Evolutionary conservation across 2,888 invertebrate species (phyloP), one percentile per base, ranked within the genome.

Genomic region (Agonopterix heracliana): DNA sequence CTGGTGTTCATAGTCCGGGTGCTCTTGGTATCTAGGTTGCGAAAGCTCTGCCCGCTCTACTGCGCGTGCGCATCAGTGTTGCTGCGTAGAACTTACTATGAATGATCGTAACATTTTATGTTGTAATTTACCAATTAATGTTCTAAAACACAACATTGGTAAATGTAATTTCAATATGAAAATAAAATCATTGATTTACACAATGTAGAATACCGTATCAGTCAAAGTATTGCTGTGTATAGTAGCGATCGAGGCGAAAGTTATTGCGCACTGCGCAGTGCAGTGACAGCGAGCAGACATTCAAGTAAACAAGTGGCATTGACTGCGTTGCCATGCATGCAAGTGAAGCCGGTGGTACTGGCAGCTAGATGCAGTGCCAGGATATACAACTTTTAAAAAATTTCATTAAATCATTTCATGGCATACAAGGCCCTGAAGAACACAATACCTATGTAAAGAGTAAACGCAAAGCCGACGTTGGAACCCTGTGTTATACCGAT

Each of bases 51-150:
- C 60, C 53, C 78, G 81, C 78, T 78, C 77, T 75, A 72, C 69
- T 81, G 78, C 73, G 68, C 76, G 68, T 81, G 78, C 73, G 68
- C 77, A 77, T 76, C 70, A 66, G 71, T 73, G 71, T 75, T 78
- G 74, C 66, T 60, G 66, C 64, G 64, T 66, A 65, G 68, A 78
- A 71, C 63, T 61, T 66, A 76, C 78, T 78, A 74, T 71, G 71
- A 57, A 70, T 68, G 71, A 68, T 69, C 54, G 68, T 68, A 70
- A 65, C 63, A 54, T 54, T 63, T 54, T 46, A 59, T 61, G 63
- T 66, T 56, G 63, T 63, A 71, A 68, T 52, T 48, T 1, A 17
- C 17, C 17, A 17, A 17, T 17, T 17, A 3, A 26, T 26, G 1
- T 26, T 26, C 26, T 26, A 26, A 26, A 26, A 2, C 2, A n/a